Percentiles rank a stretch among this genome's conserved stretches.
Conservation (phyloP, 1,140 invertebrate species). For the Hydropsyche tenuis region DNA sequence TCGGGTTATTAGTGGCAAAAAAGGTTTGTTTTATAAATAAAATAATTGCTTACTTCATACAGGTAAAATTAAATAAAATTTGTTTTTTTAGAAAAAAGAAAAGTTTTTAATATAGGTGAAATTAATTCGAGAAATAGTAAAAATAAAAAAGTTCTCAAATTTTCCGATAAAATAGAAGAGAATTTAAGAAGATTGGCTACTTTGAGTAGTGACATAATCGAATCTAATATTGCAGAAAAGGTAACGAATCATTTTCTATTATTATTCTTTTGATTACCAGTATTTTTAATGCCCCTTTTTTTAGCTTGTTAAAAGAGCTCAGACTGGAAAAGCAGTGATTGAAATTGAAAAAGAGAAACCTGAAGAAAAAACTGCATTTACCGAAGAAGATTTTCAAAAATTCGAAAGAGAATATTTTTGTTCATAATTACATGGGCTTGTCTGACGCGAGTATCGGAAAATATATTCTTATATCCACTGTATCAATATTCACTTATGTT, state of each 20-base stretch:
- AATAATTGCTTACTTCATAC: neutral
- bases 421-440: conserved; percentile 51
- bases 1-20: conserved; percentile 43
- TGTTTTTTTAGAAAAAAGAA: conserved; percentile 38
- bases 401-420: conserved; percentile 62
- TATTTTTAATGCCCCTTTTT: neutral
- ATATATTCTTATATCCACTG: conserved; percentile 63
- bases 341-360: conserved; percentile 55
- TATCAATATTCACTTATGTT: conserved; percentile 67
- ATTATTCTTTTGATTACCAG: neutral
- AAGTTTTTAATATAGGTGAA: conserved; percentile 42
- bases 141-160: conserved; percentile 32
- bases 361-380: conserved; percentile 62
- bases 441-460: conserved; percentile 62
- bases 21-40: conserved; percentile 33
- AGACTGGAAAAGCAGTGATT: conserved; percentile 59
- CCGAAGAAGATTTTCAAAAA: conserved; percentile 62
- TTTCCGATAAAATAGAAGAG: conserved; percentile 31
- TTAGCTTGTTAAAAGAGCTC: conserved; percentile 62
- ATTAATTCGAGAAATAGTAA: conserved; percentile 35
- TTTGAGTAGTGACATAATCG: conserved; percentile 27
- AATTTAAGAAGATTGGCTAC: conserved; percentile 42
- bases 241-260: conserved; percentile 27
- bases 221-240: conserved; percentile 44
- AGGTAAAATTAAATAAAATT: too few relatives aligned